A percentile compares a stretch with the other conserved stretches of the same genome.
Evolutionary conservation across 2,888 invertebrate species (phyloP).

Genomic region (Trilocha varians): DNA sequence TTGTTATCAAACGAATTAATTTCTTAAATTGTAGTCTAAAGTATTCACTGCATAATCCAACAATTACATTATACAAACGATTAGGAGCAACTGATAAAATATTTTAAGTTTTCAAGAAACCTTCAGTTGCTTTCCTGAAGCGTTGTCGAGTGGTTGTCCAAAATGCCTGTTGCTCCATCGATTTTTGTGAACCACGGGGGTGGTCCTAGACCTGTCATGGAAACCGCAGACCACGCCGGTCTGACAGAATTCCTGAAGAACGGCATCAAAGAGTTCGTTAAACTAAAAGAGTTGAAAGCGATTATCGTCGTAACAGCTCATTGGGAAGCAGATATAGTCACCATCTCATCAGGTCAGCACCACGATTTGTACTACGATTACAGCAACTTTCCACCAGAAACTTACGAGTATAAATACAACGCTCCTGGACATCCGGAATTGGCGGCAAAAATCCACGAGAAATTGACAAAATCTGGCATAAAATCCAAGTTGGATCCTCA

Average conservation of each 20-base stretch:
- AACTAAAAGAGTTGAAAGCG: slow-evolving; percentile 50
- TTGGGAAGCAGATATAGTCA: slow-evolving; percentile 57
- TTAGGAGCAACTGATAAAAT: too few species aligned
- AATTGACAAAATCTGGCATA: slow-evolving; percentile 43
- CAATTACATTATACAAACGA: too few species aligned
- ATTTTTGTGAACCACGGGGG: slow-evolving; percentile 64
- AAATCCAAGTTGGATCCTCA: slow-evolving; percentile 46
- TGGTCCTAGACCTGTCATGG: slow-evolving; percentile 56
- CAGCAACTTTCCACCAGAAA: slow-evolving; percentile 61
- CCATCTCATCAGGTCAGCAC: slow-evolving; percentile 55
- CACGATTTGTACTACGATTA: slow-evolving; percentile 62
- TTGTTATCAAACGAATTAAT: too few species aligned
- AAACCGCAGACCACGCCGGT: slow-evolving; percentile 50
- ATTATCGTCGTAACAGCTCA: slow-evolving; percentile 63
- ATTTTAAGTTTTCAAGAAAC: too few species aligned
- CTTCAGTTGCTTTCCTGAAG: too few species aligned
- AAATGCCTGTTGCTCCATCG: slow-evolving; percentile 55
- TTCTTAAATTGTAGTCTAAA: too few species aligned
- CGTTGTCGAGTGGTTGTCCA: too few species aligned
- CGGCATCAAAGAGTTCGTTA: slow-evolving; percentile 49
- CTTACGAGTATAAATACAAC: slow-evolving; percentile 55
- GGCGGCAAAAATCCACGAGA: slow-evolving; percentile 41
- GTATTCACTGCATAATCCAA: too few species aligned
- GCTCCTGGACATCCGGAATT: slow-evolving; percentile 54
- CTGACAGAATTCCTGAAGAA: slow-evolving; percentile 52